Base-by-base conservation (phyloP, 1,140 invertebrate species). In the Drosophila malerkotliana region DNA sequence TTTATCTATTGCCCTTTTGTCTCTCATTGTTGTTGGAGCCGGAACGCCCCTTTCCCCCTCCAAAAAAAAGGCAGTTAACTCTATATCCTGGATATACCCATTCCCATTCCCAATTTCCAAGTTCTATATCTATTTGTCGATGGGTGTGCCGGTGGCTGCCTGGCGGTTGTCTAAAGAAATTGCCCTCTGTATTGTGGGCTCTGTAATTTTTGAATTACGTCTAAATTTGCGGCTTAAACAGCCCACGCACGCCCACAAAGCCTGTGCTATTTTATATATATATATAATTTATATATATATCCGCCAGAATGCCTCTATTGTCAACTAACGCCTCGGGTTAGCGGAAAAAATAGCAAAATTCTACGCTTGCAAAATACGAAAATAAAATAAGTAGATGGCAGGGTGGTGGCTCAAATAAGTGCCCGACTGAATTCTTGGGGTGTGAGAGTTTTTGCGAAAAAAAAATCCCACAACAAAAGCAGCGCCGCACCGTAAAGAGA, bases 161-260 rank as follows among this genome's bases (percentile, higher is more conserved):
- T 53, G 21, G 56, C 37, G 60, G 28, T 28, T 48, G 59, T 58
- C 58, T 45, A 39, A 48, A 45, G 67, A 73, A 81, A 82, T 82
- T 79, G 77, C 77, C 54, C 59, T 41, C 4, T 15, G 54, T 63
- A 66, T 59, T 54, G 32, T 51, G 72, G 78, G 75, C 83, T 58
- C 84, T 87, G 83, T 87, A 87, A 87, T 87, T 87, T 87, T 82
- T 82, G 83, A 87, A 87, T 87, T 87, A 87, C 83, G 76, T 57
- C 44, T 72, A 72, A 88, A 82, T 79, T 71, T 75, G 74, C 71
- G 64, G 68, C 77, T 67, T 63, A 69, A 59, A 57, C 55, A 49
- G 72, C 47, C 59, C 41, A 60, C 52, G 55, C 59, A 73, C 68
- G 63, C 73, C 45, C 61, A 44, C 30, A 51, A 28, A 58, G 12